Base-by-base conservation (phyloP, 2,113 vertebrate genomes). In the Salvelinus namaycush region DNA sequence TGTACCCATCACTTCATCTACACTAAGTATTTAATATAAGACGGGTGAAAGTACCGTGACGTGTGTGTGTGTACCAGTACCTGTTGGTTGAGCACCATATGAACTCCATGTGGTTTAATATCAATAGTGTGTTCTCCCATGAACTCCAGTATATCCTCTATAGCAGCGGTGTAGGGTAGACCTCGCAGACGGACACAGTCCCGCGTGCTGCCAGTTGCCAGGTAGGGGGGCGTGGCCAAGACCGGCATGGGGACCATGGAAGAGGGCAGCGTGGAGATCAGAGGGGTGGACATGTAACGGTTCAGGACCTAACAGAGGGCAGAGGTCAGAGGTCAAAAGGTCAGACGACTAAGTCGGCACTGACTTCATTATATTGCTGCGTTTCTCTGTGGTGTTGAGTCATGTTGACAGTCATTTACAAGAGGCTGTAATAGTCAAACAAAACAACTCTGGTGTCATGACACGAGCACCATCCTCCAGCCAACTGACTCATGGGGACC, bases 81-180 rank as follows among this genome's bases (percentile, higher is more conserved):
- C 96, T 99, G 97, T 80, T 99, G 97, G 83, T 99, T 99, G 79
- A 99, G 95, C 68, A 99, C 97, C 97, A 99, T 98, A 83, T 99
- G 97, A 70, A 99, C 96, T 72, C 97, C 97, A 0, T 99, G 97
- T 4, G 97, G 96, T 87, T 96, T 96, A 84, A 99, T 99, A 84
- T 99, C 97, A 3, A 87, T 89, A 0, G 97, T 97, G 74, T 96
- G 94, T 0, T 99, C 97, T 24, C 95, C 97, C 90, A 99, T 95
- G 72, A 99, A 99, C 74, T 96, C 96, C 79, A 99, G 87, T 86
- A 99, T 99, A 74, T 99, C 97, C 60, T 99, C 97, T 0, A 99
- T 98, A 77, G 95, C 94, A 2, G 97, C 96, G 0, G 96, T 96
- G 86, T 98, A 99, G 2, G 97, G 97, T 27, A 99, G 92, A 1